Percentiles rank a stretch among this genome's conserved stretches.
Conservation (phyloP, 2,797 vertebrate genomes). For the Rhinatrema bivittatum region DNA sequence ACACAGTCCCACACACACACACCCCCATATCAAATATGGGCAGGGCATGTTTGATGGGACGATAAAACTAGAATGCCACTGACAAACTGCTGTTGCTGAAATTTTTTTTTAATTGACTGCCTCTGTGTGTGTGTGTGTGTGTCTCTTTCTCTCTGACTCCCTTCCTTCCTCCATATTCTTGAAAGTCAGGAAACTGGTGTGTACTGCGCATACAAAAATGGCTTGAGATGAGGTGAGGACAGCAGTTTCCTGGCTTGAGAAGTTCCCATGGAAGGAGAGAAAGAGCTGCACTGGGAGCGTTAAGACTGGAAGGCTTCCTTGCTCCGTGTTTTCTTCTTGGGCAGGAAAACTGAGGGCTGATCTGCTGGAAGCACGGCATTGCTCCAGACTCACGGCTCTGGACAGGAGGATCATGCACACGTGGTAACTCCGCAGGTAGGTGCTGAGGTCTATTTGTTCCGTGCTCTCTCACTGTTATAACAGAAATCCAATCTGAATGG, state of each 20-base stretch:
- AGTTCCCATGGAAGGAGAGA: neutral
- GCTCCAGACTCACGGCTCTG: neutral
- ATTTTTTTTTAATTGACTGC: neutral
- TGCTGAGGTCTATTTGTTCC: no score
- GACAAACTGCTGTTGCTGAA: neutral
- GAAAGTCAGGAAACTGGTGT: accelerated
- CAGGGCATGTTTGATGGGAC: neutral
- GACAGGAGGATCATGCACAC: neutral
- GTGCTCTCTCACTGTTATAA: no score
- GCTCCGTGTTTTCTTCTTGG: accelerated
- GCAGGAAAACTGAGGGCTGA: neutral
- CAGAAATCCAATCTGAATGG: no score
- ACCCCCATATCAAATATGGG: slow-evolving; percentile 19
- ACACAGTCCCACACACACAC: neutral
- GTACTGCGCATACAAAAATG: neutral
- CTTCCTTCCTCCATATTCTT: neutral
- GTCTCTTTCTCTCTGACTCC: neutral
- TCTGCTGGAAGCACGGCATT: neutral
- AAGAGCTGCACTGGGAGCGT: accelerated
- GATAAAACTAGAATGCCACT: neutral
- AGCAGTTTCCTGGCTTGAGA: neutral
- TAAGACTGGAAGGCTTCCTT: accelerated
- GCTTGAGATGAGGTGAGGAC: neutral
- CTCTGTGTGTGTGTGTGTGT: no score
- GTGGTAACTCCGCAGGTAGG: neutral